These are phyloP conservation scores for Allygus modestus DNA, from an alignment of 2,888 invertebrate genomes.

Conservation along the genomic window DNA sequence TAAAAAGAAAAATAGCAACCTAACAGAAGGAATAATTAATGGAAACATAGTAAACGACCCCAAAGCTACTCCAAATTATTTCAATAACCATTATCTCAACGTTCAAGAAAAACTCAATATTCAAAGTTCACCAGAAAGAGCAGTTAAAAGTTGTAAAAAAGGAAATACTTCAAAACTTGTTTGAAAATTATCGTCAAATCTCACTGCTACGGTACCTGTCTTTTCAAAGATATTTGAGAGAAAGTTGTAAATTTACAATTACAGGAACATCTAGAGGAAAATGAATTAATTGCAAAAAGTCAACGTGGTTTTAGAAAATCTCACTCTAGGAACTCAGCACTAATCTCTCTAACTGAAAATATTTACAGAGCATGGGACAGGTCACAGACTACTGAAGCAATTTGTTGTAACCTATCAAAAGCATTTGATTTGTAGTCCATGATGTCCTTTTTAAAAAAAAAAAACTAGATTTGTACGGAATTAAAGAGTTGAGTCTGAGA, in stretches of 20 bases:
- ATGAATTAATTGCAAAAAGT: constrained; percentile 20
- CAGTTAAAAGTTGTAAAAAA: constrained; percentile 19
- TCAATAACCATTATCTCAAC: constrained; percentile 25
- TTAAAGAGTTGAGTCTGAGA: background rate
- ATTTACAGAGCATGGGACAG: constrained; percentile 49
- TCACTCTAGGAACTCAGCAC: constrained; percentile 13
- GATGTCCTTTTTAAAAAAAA: constrained; percentile 35
- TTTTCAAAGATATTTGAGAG: constrained; percentile 49
- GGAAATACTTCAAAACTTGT: constrained; percentile 1
- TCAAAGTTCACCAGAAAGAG: constrained; percentile 26
- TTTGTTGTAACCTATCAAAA: constrained; percentile 55
- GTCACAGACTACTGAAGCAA: background rate
- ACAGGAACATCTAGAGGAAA: constrained; percentile 11
- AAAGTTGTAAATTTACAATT: constrained; percentile 32
- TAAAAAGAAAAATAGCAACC: background rate
- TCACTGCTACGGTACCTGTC: constrained; percentile 9
- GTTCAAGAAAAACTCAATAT: background rate
- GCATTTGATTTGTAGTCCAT: constrained; percentile 51
- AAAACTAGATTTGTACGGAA: constrained; percentile 7
- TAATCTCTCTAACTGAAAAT: background rate
- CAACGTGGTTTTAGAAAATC: constrained; percentile 41
- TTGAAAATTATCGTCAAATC: constrained; percentile 32
- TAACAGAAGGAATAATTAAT: constrained; percentile 15
- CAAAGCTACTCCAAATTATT: background rate
- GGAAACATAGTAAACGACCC: constrained; percentile 1